Conservation (phyloP, 2,113 vertebrate species). For the Dicrurus megarhynchus region DNA sequence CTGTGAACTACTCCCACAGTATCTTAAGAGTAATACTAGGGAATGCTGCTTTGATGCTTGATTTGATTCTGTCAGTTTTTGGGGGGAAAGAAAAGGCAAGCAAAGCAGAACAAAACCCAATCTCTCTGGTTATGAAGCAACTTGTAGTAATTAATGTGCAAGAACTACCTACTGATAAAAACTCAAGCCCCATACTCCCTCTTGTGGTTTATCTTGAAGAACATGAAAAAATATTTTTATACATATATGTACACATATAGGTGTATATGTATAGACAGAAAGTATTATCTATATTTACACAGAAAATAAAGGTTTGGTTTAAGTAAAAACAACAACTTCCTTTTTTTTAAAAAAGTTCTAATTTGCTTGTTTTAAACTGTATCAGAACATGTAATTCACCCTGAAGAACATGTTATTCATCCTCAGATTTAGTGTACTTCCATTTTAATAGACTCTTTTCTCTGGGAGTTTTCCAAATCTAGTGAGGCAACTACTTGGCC, state of each 20-base stretch:
- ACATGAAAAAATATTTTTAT: neutral
- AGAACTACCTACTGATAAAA: neutral
- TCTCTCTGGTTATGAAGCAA: neutral
- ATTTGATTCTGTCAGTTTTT: neutral
- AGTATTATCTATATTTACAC: neutral
- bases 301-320: neutral
- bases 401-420: neutral
- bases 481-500: neutral
- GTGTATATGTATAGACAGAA: too few relatives aligned
- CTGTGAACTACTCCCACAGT: neutral
- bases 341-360: neutral
- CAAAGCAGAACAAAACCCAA: neutral
- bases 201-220: constrained; percentile 39
- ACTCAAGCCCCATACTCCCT: constrained; percentile 27
- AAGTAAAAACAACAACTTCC: neutral
- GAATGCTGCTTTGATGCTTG: neutral
- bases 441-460: neutral
- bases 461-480: neutral
- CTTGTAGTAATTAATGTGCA: neutral
- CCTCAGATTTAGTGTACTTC: neutral
- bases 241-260: too few relatives aligned
- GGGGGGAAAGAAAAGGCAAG: fast-evolving
- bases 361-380: neutral
- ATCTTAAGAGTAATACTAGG: neutral
- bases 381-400: neutral